phyloP scores from a whole-genome alignment of 2,797 vertebrate species.

The Anguilla pacifica region DNA sequence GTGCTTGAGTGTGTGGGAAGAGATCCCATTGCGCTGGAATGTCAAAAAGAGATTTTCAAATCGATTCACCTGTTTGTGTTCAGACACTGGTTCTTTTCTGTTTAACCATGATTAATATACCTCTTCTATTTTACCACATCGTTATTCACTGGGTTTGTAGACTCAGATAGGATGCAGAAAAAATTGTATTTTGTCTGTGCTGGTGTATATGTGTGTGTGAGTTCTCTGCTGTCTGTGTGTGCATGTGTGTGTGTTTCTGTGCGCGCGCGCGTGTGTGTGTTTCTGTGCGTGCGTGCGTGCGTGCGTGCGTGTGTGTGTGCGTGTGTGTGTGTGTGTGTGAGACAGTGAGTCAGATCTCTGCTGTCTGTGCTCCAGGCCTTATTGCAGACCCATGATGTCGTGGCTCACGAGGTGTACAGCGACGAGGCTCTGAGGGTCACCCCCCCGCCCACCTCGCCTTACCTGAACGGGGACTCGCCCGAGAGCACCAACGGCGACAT shows the following conservation, averaged over 20 bases:
- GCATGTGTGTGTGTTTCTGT: no score
- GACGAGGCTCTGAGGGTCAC: constrained; percentile 97
- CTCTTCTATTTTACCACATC: no score
- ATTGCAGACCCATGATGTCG: constrained; percentile 98
- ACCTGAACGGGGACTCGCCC: constrained; percentile 96
- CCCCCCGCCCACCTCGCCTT: constrained; percentile 95
- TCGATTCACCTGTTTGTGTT: constrained; percentile 35
- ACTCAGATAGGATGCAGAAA: neutral
- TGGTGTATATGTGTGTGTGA: constrained; percentile 7
- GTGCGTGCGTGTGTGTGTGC: no score
- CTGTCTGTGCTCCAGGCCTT: constrained; percentile 81
- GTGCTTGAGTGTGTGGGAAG: no score
- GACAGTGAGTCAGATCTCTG: neutral
- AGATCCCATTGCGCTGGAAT: constrained; percentile 40
- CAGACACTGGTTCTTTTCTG: constrained; percentile 36
- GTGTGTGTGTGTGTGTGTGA: no score
- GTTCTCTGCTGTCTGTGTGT: no score
- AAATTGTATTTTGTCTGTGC: neutral
- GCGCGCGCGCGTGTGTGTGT: no score
- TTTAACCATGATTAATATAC: neutral
- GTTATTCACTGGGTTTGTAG: neutral
- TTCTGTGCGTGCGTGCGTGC: constrained; percentile 62
- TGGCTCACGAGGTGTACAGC: constrained; percentile 99
- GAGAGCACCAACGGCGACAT: constrained; percentile 97
- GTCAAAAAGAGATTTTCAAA: constrained; percentile 38